Evolutionary conservation across 2,888 invertebrate genomes (phyloP), one percentile per base, ranked within the genome.

Genomic region (Apamea epomidion): DNA sequence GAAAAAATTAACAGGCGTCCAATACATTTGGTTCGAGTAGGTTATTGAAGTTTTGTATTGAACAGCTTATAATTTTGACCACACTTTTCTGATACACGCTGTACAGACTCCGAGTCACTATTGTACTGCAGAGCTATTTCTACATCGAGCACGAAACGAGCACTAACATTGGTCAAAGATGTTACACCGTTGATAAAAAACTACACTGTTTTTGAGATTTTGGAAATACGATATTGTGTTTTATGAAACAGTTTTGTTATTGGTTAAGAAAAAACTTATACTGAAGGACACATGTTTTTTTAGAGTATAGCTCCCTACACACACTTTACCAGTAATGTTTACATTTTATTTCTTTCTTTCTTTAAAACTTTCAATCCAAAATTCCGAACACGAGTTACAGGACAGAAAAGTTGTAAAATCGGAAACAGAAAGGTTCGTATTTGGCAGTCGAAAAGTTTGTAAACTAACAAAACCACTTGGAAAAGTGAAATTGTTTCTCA

Each of bases 381-480:
- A 51, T 48, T 3, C 4, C 18, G 21, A 29, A 68, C 6, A 42
- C 29, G 8, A 69, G 5, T 65, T 67, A 75, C 16, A 21, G 75
- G 37, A 54, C 54, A 54, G 48, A 74, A 74, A 60, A 7, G 14
- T 67, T 25, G 12, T 32, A 67, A 48, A 54, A 54, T 54, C 2
- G 54, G 25, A 54, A 54, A 54, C 54, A 54, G 21, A 21, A 69
- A 58, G n/a, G 54, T 81, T 74, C 7, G 18, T 42, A 67, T 74
- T 37, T 54, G n/a, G 62, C 42, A 51, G 21, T 78, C 14, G 42
- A 74, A 71, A 76, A 74, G 71, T 82, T 76, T 37, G 37, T 16
- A 51, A 85, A 79, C 64, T 76, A 62, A 67, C 54, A 71, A 70
- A 64, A 51, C 48, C 7, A 51, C 32, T 71, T 68, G 4, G 16